Evolutionary conservation across 2,888 invertebrate species (phyloP).

Genomic region (Reticulitermes lucifugus): DNA sequence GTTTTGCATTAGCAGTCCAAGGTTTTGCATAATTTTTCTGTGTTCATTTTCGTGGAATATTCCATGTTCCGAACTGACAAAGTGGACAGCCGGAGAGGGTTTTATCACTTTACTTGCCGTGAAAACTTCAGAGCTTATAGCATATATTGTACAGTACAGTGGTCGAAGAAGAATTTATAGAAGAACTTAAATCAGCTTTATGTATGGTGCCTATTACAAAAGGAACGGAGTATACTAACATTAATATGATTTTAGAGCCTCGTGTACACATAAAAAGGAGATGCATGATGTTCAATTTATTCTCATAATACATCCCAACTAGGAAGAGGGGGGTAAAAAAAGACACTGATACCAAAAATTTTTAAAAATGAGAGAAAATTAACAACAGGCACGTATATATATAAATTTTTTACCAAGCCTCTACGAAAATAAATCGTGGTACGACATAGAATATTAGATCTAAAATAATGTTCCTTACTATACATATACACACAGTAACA

Average conservation of each 20-base stretch:
- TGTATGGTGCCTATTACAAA: background rate
- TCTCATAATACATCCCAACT: conserved; percentile 47
- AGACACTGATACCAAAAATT: conserved; percentile 39
- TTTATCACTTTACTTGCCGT: too few species aligned
- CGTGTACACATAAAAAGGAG: conserved; percentile 41
- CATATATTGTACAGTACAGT: too few species aligned
- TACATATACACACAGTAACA: conserved; percentile 34
- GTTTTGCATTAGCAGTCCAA: too few species aligned
- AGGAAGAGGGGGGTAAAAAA: conserved; percentile 27
- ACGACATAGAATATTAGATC: conserved; percentile 41
- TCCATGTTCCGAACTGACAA: too few species aligned
- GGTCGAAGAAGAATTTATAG: too few species aligned
- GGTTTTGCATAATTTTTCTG: too few species aligned
- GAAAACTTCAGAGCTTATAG: too few species aligned
- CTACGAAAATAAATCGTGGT: conserved; percentile 39
- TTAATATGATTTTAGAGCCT: conserved; percentile 45
- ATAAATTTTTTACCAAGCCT: conserved; percentile 33
- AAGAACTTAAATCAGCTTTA: background rate
- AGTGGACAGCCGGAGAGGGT: too few species aligned
- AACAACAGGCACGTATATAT: conserved; percentile 39
- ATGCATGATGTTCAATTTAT: conserved; percentile 49
- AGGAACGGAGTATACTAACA: conserved; percentile 34
- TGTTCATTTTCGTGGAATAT: too few species aligned
- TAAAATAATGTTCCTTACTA: conserved; percentile 41
- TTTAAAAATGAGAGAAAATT: conserved; percentile 48